phyloP scores from a whole-genome alignment of 2,797 vertebrate genomes.

The Picus viridis region DNA sequence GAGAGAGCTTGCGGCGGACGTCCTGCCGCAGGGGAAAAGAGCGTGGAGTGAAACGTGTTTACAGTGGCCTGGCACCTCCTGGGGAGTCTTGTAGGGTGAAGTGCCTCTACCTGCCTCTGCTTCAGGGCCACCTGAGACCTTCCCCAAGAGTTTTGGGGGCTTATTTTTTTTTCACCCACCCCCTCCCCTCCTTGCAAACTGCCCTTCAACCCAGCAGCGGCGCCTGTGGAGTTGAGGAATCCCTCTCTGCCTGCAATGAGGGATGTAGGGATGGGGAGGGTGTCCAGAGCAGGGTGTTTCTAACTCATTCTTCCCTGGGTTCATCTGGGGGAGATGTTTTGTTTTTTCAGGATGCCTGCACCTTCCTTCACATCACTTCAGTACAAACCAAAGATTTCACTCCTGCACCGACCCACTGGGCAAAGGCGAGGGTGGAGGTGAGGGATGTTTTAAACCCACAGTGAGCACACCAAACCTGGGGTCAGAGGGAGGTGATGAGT shows the following conservation, averaged over 20 bases:
- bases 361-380: constrained; percentile 17
- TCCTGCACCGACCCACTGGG: neutral
- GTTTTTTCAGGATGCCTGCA: neutral
- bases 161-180: neutral
- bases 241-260: neutral
- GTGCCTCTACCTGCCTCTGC: constrained; percentile 3
- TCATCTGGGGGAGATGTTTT: neutral
- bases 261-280: neutral
- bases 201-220: neutral
- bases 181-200: neutral
- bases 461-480: neutral
- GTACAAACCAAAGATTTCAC: constrained; percentile 60
- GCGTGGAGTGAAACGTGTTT: constrained; percentile 4
- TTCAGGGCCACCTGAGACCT: neutral
- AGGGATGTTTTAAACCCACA: neutral
- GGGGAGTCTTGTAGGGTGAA: constrained; percentile 12
- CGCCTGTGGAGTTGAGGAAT: neutral
- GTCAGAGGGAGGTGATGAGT: neutral
- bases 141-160: neutral
- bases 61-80: neutral
- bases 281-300: neutral
- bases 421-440: neutral
- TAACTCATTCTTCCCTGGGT: neutral
- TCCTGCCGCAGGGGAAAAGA: neutral
- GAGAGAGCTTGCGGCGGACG: neutral